phyloP scores from a whole-genome alignment of 2,888 invertebrate species.

The Megaustenia siamemsis region DNA sequence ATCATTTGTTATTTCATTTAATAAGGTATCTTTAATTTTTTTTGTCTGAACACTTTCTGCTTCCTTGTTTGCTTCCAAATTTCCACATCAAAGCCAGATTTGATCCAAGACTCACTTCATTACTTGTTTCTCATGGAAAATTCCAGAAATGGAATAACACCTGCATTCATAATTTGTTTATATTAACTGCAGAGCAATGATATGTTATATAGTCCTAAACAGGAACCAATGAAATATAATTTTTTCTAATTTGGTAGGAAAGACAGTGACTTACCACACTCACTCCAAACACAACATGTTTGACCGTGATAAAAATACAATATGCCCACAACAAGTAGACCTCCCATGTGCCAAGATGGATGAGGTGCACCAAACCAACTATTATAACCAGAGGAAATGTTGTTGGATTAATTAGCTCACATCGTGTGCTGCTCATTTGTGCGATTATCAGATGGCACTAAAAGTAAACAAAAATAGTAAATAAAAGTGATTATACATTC shows the following conservation, averaged over 20 bases:
- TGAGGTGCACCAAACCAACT: slow-evolving; percentile 66
- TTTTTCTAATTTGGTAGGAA: neutral
- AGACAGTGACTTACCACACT: slow-evolving; percentile 88
- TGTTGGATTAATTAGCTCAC: slow-evolving; percentile 90
- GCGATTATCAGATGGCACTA: slow-evolving; percentile 97
- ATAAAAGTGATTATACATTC: neutral
- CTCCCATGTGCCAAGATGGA: slow-evolving; percentile 83
- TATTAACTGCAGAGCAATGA: no score
- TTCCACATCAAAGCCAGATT: no score
- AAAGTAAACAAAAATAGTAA: neutral
- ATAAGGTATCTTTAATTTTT: no score
- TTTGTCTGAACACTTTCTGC: no score
- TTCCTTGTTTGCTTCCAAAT: no score
- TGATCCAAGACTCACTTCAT: no score
- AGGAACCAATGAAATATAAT: no score
- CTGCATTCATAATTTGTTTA: no score
- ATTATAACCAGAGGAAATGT: slow-evolving; percentile 73
- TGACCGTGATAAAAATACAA: slow-evolving; percentile 86
- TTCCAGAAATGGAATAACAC: no score
- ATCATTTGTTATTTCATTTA: no score
- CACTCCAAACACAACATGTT: slow-evolving; percentile 95
- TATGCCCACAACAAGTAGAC: slow-evolving; percentile 87
- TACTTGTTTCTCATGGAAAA: no score
- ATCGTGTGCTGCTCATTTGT: slow-evolving; percentile 96
- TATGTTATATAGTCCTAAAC: no score